phyloP scores from a whole-genome alignment of 2,797 vertebrate species.

The Chelonia mydas region DNA sequence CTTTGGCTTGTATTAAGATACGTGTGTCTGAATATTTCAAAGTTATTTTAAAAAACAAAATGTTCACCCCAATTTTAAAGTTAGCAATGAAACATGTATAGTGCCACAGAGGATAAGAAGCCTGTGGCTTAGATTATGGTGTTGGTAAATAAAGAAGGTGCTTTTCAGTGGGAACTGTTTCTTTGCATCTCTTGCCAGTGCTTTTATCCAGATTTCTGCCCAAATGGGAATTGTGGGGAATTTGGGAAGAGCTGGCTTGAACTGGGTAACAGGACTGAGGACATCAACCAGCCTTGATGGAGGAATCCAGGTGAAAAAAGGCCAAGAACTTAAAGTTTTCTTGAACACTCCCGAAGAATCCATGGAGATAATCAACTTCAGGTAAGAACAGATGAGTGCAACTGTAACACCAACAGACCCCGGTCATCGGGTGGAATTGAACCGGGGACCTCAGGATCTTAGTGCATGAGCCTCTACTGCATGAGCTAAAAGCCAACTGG shows the following conservation, averaged over 20 bases:
- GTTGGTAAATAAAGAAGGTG: constrained; percentile 20
- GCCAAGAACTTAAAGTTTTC: constrained; percentile 84
- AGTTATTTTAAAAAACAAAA: background rate
- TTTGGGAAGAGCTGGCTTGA: constrained; percentile 85
- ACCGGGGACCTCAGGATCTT: too few relatives aligned
- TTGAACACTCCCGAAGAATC: constrained; percentile 89
- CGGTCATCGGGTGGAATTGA: accelerated
- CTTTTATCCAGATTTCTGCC: constrained; percentile 82
- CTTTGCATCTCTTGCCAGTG: constrained; percentile 73
- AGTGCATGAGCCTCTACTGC: too few relatives aligned
- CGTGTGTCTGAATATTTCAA: background rate
- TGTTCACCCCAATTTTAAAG: accelerated
- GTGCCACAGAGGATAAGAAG: background rate
- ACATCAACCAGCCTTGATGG: constrained; percentile 87
- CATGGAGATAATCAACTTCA: constrained; percentile 87
- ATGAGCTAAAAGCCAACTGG: too few relatives aligned
- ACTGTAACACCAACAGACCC: too few relatives aligned
- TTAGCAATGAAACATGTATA: background rate
- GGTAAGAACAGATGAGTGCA: constrained; percentile 69
- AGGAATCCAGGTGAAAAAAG: constrained; percentile 86
- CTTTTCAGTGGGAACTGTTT: background rate
- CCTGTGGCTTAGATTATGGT: background rate
- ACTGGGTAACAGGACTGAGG: constrained; percentile 85
- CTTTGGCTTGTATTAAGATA: background rate
- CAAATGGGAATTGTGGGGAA: constrained; percentile 84